Conservation (phyloP, 2,888 invertebrate genomes). For the Xiphydria camelus region DNA sequence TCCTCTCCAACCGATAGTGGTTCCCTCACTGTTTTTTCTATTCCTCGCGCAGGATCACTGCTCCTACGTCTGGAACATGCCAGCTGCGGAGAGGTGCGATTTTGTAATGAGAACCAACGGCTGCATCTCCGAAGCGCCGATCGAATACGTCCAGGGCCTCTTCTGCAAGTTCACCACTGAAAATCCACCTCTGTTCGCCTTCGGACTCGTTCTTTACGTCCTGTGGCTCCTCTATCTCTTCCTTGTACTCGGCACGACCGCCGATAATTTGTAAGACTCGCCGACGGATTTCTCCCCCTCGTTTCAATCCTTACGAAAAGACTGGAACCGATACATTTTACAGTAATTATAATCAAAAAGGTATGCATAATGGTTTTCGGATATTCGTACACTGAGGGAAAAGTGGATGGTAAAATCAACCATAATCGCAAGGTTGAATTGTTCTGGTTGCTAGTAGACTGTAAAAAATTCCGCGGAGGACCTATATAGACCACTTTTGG, state of each 20-base stretch:
- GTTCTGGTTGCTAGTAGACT: too few species aligned
- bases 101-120: conserved; percentile 48
- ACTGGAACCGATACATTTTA: too few species aligned
- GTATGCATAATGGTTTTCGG: too few species aligned
- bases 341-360: too few species aligned
- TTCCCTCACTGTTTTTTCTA: conserved; percentile 10
- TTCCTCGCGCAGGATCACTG: conserved; percentile 45
- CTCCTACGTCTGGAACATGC: conserved; percentile 49
- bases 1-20: neutral
- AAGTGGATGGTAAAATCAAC: too few species aligned
- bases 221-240: conserved; percentile 62
- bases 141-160: conserved; percentile 53
- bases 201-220: conserved; percentile 45
- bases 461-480: too few species aligned
- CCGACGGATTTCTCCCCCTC: too few species aligned
- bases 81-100: conserved; percentile 45
- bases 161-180: conserved; percentile 51
- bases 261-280: conserved; percentile 66
- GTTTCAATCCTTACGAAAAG: too few species aligned
- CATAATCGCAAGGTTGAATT: too few species aligned
- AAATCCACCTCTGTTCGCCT: conserved; percentile 27
- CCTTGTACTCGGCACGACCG: conserved; percentile 61
- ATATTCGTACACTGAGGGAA: too few species aligned
- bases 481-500: too few species aligned
- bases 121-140: conserved; percentile 42